These are phyloP conservation scores for Pelvicachromis taeniatus DNA, from an alignment of 2,113 vertebrate species.

Conservation along the genomic window DNA sequence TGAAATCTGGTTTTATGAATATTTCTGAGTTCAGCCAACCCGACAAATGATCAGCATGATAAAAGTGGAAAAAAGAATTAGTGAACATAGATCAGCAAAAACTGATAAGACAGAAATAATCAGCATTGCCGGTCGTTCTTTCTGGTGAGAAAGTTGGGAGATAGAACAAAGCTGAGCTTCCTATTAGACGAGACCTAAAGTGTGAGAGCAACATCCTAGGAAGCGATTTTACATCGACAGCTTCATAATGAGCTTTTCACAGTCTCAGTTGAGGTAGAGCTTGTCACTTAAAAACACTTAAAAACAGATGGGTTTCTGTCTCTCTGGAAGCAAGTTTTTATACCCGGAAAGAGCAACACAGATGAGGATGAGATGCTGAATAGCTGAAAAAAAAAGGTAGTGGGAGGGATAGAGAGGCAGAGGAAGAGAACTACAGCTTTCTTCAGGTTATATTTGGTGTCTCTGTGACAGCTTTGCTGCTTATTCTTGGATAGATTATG, in stretches of 20 bases:
- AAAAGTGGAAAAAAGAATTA: neutral
- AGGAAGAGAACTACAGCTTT: neutral
- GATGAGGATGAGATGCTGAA: neutral
- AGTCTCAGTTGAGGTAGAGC: neutral
- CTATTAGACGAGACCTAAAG: neutral
- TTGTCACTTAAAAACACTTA: neutral
- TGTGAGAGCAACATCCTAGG: neutral
- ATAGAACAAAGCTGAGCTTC: neutral
- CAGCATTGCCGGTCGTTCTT: neutral
- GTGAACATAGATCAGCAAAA: neutral
- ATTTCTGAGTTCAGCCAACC: neutral
- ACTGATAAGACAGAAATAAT: slow-evolving; percentile 3
- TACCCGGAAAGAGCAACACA: slow-evolving; percentile 7
- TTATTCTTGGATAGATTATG: slow-evolving; percentile 29
- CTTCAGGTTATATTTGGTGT: slow-evolving; percentile 45
- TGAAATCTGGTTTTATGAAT: neutral
- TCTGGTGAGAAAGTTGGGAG: neutral
- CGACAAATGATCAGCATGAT: neutral
- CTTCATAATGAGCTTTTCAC: slow-evolving; percentile 1
- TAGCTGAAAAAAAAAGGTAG: neutral
- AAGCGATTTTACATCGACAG: neutral
- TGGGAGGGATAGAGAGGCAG: neutral
- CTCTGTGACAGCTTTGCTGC: slow-evolving; percentile 36
- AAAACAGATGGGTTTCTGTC: slow-evolving; percentile 11
- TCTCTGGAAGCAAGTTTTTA: slow-evolving; percentile 4